Base-by-base conservation (phyloP, 2,888 invertebrate species). In the Clivina fossor region DNA sequence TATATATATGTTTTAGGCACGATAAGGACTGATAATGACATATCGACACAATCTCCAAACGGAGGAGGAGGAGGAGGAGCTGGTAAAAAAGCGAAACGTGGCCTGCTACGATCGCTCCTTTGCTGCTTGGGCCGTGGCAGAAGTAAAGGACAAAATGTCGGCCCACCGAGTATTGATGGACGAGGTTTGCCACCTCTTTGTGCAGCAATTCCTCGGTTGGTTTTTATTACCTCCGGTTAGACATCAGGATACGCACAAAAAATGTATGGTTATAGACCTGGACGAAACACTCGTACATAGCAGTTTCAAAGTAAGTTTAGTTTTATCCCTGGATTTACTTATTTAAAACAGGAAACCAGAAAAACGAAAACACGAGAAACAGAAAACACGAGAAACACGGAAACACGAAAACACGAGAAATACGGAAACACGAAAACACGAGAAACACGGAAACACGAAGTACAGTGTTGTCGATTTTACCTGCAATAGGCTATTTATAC, bases 231-330 rank as follows among this genome's bases (percentile, higher is more conserved):
- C 94, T 64, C 88, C 92, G 65, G 84, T 92, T 69, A 84, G 90
- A 77, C 90, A 90, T 72, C 90, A 92, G 77, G 97, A 98, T 78
- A 86, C 88, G 84, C 90, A 93, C 79, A 96, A 93, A 78, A 97
- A 97, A 78, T 99, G 98, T 81, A 93, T 99, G 89, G 96, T 99
- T 72, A 98, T 99, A 75, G 99, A 99, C 82, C 83, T 99, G 75
- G 99, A 99, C 78, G 99, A 99, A 80, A 99, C 99, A 56, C 83
- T 99, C 76, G 99, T 99, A 71, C 99, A 99, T 82, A 97, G 97
- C 80, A 98, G 98, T 71, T 99, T 99, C 83, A 99, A 96, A 88
- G 95, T 95, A 77, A 76, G n/a, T n/a, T n/a, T n/a, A n/a, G n/a
- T n/a, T n/a, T n/a, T n/a, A n/a, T n/a, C n/a, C n/a, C n/a, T n/a